These are phyloP conservation scores for Mus spretus DNA, from an alignment of 2,797 vertebrate species.

Conservation along the genomic window DNA sequence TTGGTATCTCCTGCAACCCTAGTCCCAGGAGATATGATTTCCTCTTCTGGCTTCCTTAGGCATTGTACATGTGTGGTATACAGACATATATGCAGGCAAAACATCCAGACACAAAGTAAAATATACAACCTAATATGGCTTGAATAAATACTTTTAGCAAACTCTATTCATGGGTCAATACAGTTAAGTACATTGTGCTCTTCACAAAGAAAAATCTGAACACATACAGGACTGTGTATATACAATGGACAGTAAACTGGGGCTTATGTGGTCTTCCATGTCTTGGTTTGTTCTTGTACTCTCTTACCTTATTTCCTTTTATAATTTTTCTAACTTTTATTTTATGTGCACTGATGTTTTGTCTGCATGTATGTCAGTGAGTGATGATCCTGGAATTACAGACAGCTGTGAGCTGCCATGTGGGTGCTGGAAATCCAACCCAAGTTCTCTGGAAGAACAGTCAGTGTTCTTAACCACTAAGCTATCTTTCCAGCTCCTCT, in stretches of 20 bases:
- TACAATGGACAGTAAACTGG: background rate
- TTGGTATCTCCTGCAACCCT: background rate
- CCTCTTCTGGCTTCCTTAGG: background rate
- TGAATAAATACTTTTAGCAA: constrained; percentile 44
- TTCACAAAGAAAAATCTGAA: constrained; percentile 25
- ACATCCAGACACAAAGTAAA: background rate
- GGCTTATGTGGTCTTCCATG: background rate
- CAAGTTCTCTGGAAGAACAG: background rate
- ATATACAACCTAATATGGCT: constrained; percentile 12
- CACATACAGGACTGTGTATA: background rate
- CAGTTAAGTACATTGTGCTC: background rate
- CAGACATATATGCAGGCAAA: background rate
- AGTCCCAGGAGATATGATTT: background rate
- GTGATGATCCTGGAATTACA: background rate
- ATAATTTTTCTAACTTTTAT: background rate
- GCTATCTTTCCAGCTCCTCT: background rate
- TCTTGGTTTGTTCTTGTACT: background rate
- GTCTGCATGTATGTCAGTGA: background rate
- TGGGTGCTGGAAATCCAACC: background rate
- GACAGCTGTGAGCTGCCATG: background rate
- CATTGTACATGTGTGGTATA: background rate
- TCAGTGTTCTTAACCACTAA: background rate
- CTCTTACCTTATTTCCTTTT: background rate
- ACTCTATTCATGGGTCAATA: constrained; percentile 40
- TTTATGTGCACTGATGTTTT: background rate